These are phyloP conservation scores for Achroia grisella DNA, from an alignment of 1,140 invertebrate genomes.

Conservation along the genomic window DNA sequence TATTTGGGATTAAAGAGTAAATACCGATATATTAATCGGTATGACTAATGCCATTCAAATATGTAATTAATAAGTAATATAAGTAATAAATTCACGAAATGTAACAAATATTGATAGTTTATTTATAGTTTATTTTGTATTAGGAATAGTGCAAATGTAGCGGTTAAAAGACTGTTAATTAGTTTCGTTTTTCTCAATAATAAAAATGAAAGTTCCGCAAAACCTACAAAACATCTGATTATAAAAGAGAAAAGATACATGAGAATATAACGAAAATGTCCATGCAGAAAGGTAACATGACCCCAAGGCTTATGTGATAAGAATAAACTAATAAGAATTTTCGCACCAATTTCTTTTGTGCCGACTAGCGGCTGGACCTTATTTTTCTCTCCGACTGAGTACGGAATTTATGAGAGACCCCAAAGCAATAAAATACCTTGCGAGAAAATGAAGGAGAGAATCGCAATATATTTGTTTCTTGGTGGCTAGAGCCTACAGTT, in stretches of 20 bases:
- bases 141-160: too few relatives aligned
- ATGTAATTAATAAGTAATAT: too few relatives aligned
- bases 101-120: too few relatives aligned
- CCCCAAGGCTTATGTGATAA: slow-evolving; percentile 28
- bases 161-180: too few relatives aligned
- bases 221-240: too few relatives aligned
- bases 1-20: too few relatives aligned
- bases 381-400: slow-evolving; percentile 68
- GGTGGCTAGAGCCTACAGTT: slow-evolving; percentile 56
- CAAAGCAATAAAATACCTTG: slow-evolving; percentile 72
- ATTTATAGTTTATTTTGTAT: too few relatives aligned
- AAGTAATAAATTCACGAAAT: too few relatives aligned
- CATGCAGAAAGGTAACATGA: slow-evolving; percentile 6
- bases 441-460: slow-evolving; percentile 70
- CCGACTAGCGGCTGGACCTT: slow-evolving; percentile 42
- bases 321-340: slow-evolving; percentile 55
- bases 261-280: background rate
- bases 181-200: too few relatives aligned
- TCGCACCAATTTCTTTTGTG: slow-evolving; percentile 52
- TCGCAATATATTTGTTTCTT: slow-evolving; percentile 68
- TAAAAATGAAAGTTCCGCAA: too few relatives aligned
- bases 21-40: too few relatives aligned
- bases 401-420: slow-evolving; percentile 65
- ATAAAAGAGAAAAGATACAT: background rate
- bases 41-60: too few relatives aligned